phyloP scores from a whole-genome alignment of 92 coral and sea anemone genomes.

The Porites evermanni region DNA sequence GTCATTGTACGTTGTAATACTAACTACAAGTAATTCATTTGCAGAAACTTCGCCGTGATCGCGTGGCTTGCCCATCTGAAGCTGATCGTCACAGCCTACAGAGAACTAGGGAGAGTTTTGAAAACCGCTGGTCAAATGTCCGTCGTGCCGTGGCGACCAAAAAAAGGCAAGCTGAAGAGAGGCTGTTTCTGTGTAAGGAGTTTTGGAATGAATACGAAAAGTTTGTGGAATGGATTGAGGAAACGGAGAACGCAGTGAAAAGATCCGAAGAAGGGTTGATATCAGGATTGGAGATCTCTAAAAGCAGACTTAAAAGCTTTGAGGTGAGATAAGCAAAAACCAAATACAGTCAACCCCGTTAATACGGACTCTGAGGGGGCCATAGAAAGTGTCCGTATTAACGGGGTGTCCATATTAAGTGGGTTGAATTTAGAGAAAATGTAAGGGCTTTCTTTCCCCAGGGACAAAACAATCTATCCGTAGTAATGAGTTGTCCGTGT shows the following conservation, averaged over 20 bases:
- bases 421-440: too few relatives aligned
- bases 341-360: too few relatives aligned
- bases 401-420: too few relatives aligned
- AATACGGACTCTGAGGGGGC: too few relatives aligned
- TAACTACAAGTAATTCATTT: not conserved
- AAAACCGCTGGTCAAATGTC: constrained; percentile 94
- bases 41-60: constrained; percentile 91
- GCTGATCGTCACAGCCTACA: constrained; percentile 77
- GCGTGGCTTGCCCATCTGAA: constrained; percentile 87
- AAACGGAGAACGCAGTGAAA: constrained; percentile 73
- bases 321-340: constrained; percentile 55
- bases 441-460: too few relatives aligned
- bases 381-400: too few relatives aligned
- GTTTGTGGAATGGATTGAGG: constrained; percentile 85
- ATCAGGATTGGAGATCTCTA: constrained; percentile 70
- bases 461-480: too few relatives aligned
- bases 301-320: constrained; percentile 69
- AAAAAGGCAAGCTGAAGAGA: constrained; percentile 87
- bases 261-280: constrained; percentile 42
- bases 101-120: constrained; percentile 88
- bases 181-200: constrained; percentile 84
- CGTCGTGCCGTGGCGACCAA: constrained; percentile 74
- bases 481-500: too few relatives aligned
- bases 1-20: too few relatives aligned
- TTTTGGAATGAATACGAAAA: constrained; percentile 93